Evolutionary conservation across 2,113 vertebrate species (phyloP), one percentile per base, ranked within the genome.

Genomic region (Aegithalos caudatus): DNA sequence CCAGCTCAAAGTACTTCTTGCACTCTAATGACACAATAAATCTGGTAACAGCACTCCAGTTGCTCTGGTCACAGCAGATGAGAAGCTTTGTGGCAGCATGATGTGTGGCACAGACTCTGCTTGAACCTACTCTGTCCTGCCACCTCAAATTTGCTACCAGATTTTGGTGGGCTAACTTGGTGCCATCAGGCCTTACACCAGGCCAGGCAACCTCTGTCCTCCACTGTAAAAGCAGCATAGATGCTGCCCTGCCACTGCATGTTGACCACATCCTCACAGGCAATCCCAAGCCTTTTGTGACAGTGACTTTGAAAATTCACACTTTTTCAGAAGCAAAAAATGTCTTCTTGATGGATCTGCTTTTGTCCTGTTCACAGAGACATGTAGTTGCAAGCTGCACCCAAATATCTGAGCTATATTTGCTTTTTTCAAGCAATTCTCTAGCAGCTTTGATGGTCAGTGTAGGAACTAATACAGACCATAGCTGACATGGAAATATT

Each of bases 31-130:
- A 74, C 51, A 50, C 20, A 25, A 20, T 16, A 48, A 31, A 44
- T 57, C 19, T 21, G 42, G 14, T 45, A 25, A 7, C 31, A 73
- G 33, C 0, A 0, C 48, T 58, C 13, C 31, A 19, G 33, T 33
- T 60, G 11, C 45, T 44, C 53, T 51, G 27, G 53, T 23, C 0
- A 2, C 37, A 72, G 67, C 24, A 40, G 45, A 69, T 13, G 23
- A 53, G 78, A 40, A 57, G 22, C 24, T 73, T 77, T 57, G 45
- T 22, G 50, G 31, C 50, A 84, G 69, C 40, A 12, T 2, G 31
- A 86, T 0, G 8, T 40, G 28, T 67, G 29, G 33, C 0, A 0
- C 42, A 22, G 24, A 14, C 24, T 45, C 31, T 35, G 6, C 17
- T 33, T 21, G 35, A 81, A 58, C 45, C 24, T 69, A 27, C 18